phyloP scores from a whole-genome alignment of 2,888 invertebrate species.

The Bimastos eiseni region DNA sequence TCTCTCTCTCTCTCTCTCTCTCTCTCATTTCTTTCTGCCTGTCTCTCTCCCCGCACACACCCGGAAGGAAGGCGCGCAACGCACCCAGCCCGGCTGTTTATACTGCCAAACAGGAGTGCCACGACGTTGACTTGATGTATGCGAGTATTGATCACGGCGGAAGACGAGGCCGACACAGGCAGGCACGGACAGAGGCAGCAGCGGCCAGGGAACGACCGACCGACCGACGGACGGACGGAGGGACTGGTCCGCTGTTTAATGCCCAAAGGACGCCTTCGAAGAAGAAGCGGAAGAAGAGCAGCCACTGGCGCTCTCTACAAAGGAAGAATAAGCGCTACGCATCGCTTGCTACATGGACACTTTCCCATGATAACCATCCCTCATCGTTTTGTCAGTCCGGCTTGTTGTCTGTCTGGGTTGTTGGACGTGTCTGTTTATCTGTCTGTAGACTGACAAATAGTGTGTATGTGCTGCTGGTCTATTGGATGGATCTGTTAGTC shows the following conservation, averaged over 20 bases:
- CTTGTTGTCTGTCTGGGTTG: background rate
- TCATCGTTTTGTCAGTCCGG: background rate
- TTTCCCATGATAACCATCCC: too few relatives aligned
- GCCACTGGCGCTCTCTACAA: background rate
- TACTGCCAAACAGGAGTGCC: background rate
- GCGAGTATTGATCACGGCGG: background rate
- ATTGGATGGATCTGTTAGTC: too few relatives aligned
- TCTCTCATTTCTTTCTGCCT: background rate
- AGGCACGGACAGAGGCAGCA: constrained; percentile 24
- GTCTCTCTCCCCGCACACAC: background rate
- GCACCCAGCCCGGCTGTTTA: background rate
- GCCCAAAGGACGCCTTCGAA: background rate
- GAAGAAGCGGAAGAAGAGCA: background rate
- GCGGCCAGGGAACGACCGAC: constrained; percentile 8
- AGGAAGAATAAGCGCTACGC: constrained; percentile 13
- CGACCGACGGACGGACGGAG: background rate
- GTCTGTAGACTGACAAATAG: too few relatives aligned
- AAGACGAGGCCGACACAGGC: background rate
- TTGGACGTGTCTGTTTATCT: background rate
- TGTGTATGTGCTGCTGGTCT: too few relatives aligned
- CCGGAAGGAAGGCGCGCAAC: background rate
- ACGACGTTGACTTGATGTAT: background rate
- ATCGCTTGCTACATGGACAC: background rate
- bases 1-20: background rate
- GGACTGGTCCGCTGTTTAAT: constrained; percentile 15